These are phyloP conservation scores for Lycaena phlaeas DNA, from an alignment of 2,888 invertebrate species.

Conservation along the genomic window DNA sequence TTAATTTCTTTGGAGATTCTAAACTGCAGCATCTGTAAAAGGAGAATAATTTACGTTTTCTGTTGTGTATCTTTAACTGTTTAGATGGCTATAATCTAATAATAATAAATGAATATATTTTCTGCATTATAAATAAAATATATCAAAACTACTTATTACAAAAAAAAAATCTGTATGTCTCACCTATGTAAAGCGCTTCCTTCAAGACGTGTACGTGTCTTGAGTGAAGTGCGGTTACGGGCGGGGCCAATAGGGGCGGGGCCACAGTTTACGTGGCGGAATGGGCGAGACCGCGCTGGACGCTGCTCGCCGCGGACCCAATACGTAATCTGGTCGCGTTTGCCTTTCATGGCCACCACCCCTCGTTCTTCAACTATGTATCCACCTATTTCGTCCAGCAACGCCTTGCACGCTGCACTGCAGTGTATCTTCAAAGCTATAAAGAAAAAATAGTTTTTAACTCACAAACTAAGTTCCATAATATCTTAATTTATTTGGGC, in stretches of 20 bases:
- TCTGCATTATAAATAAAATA: too few relatives aligned
- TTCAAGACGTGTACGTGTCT: conserved; percentile 45
- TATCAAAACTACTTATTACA: too few relatives aligned
- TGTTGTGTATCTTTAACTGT: too few relatives aligned
- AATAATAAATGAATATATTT: too few relatives aligned
- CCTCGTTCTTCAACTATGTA: conserved; percentile 85
- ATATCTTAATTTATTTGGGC: too few relatives aligned
- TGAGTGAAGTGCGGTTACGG: conserved; percentile 73
- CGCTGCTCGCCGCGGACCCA: conserved; percentile 87
- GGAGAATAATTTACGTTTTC: conserved; percentile 11
- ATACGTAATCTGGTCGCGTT: conserved; percentile 86
- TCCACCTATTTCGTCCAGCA: conserved; percentile 82
- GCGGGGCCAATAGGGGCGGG: conserved; percentile 30
- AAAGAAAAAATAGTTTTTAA: conserved; percentile 20
- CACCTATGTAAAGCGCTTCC: conserved; percentile 3
- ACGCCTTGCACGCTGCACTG: conserved; percentile 79
- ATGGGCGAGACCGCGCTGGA: conserved; percentile 53
- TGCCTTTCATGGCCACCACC: conserved; percentile 85
- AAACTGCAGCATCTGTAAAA: conserved; percentile 80
- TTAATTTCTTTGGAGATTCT: conserved; percentile 86
- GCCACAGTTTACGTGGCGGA: conserved; percentile 42
- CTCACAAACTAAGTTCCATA: not conserved
- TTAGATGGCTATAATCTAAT: too few relatives aligned
- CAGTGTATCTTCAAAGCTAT: conserved; percentile 87
- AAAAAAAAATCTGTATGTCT: not conserved